Percentiles rank a stretch among this genome's conserved stretches.
phyloP scores from a whole-genome alignment of 2,888 invertebrate genomes.

The Caenorhabditis sp. region DNA sequence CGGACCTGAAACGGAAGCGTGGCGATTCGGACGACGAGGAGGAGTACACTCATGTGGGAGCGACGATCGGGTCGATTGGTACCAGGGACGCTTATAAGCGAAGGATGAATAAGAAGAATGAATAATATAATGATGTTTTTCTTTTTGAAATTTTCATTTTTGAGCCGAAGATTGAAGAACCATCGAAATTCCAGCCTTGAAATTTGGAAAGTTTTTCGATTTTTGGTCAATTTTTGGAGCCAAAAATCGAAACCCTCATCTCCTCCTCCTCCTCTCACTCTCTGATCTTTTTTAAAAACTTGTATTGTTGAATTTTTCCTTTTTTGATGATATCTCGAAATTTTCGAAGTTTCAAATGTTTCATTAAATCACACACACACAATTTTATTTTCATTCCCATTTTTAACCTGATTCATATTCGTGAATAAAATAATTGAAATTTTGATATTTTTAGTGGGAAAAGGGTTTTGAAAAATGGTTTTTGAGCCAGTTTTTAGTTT shows the following conservation, averaged over 20 bases:
- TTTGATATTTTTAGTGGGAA: too few relatives aligned
- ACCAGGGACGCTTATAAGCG: slow-evolving; percentile 77
- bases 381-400: too few relatives aligned
- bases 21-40: slow-evolving; percentile 78
- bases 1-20: slow-evolving; percentile 64
- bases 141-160: neutral
- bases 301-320: neutral
- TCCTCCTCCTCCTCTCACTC: neutral
- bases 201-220: too few relatives aligned
- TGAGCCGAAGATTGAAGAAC: neutral
- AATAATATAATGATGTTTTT: too few relatives aligned
- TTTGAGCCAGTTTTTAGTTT: too few relatives aligned
- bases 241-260: too few relatives aligned
- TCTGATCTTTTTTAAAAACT: neutral
- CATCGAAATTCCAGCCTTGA: too few relatives aligned
- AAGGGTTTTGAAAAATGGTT: too few relatives aligned
- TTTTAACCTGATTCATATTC: slow-evolving; percentile 12
- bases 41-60: slow-evolving; percentile 64
- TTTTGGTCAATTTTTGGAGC: too few relatives aligned
- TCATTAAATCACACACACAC: neutral
- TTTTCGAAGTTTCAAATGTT: too few relatives aligned
- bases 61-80: slow-evolving; percentile 53
- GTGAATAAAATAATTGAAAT: too few relatives aligned
- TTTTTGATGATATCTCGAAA: neutral
- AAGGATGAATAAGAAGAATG: slow-evolving; percentile 77